Conservation (phyloP, 2,797 vertebrate species). For the Gorsachius magnificus region DNA sequence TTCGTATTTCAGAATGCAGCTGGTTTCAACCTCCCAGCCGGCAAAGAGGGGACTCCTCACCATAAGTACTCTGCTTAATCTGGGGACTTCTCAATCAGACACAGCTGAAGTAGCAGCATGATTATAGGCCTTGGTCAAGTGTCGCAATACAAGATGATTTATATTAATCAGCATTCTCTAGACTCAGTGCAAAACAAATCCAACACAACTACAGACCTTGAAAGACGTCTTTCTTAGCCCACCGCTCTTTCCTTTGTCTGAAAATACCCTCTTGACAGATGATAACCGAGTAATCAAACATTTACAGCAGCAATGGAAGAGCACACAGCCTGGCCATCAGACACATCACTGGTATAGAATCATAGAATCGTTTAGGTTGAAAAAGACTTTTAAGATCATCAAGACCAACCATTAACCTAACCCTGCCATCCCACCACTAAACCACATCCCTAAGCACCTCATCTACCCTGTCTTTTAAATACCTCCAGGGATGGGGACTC, state of each 20-base stretch:
- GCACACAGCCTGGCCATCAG: background rate
- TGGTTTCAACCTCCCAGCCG: constrained; percentile 37
- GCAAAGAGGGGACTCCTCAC: constrained; percentile 2
- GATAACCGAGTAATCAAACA: background rate
- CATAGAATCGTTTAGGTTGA: too few relatives aligned
- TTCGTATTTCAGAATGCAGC: constrained; percentile 22
- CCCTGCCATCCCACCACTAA: too few relatives aligned
- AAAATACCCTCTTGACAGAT: background rate
- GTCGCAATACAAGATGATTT: constrained; percentile 22
- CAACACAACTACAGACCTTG: background rate
- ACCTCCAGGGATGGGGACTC: too few relatives aligned
- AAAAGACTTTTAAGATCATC: too few relatives aligned
- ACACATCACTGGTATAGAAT: background rate
- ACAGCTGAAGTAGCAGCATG: constrained; percentile 27
- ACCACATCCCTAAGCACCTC: too few relatives aligned
- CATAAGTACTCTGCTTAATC: background rate
- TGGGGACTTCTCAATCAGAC: constrained; percentile 21
- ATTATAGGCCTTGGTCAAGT: constrained; percentile 52
- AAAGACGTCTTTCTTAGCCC: background rate
- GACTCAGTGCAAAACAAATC: constrained; percentile 12
- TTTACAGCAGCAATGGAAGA: background rate
- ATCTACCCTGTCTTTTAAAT: too few relatives aligned
- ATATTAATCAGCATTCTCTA: constrained; percentile 26
- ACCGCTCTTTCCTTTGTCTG: background rate
- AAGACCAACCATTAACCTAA: too few relatives aligned